These are phyloP conservation scores for Scophthalmus maximus DNA, from an alignment of 2,113 vertebrate species.

Conservation along the genomic window DNA sequence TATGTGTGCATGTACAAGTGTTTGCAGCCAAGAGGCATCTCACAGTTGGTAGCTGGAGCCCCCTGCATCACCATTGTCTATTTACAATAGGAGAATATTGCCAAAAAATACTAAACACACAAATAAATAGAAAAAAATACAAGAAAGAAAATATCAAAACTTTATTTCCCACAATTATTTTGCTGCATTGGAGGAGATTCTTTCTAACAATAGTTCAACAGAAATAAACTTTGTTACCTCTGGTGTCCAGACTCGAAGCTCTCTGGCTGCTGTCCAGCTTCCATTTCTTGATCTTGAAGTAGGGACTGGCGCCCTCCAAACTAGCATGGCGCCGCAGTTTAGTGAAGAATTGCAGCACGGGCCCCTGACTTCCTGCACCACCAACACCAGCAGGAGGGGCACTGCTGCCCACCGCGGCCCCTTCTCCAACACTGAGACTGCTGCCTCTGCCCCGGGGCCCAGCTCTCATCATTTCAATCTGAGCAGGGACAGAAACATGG, in stretches of 20 bases:
- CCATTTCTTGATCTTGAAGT: slow-evolving; percentile 98
- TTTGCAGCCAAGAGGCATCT: slow-evolving; percentile 51
- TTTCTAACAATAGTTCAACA: slow-evolving; percentile 27
- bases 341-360: slow-evolving; percentile 91
- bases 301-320: slow-evolving; percentile 94
- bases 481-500: slow-evolving; percentile 12
- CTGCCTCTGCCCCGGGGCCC: slow-evolving; percentile 71
- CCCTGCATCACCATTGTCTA: slow-evolving; percentile 38
- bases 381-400: slow-evolving; percentile 33
- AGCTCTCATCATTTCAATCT: slow-evolving; percentile 79
- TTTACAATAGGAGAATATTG: slow-evolving; percentile 28
- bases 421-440: slow-evolving; percentile 58
- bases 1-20: slow-evolving; percentile 40
- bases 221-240: slow-evolving; percentile 83
- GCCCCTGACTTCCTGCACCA: slow-evolving; percentile 74
- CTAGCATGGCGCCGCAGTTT: slow-evolving; percentile 94
- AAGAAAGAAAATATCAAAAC: not conserved
- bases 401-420: slow-evolving; percentile 3
- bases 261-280: slow-evolving; percentile 94
- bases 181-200: not conserved
- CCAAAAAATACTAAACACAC: slow-evolving; percentile 24
- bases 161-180: not conserved
- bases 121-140: slow-evolving; percentile 16
- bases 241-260: slow-evolving; percentile 94
- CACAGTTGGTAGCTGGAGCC: slow-evolving; percentile 67